Evolutionary conservation across 1,140 invertebrate species (phyloP), one percentile per base, ranked within the genome.

Genomic region (Bombus haemorrhoidalis): DNA sequence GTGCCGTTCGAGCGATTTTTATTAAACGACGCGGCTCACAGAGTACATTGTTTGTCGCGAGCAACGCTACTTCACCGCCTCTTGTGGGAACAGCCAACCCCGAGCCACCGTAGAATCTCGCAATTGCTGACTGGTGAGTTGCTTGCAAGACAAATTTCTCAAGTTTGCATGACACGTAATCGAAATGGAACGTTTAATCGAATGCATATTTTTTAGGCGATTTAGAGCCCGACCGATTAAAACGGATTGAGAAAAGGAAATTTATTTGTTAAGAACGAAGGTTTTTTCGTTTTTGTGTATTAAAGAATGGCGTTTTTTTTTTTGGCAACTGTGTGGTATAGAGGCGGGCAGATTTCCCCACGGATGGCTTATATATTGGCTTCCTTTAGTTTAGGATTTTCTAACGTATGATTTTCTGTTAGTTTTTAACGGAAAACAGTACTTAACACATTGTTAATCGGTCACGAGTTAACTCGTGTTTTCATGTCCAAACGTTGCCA

Each of bases 31-130:
- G 25, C 34, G 34, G 25, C 53, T 47, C 15, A 32, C n/a, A 73
- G n/a, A 22, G 28, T 73, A 73, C 71, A 76, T 76, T 76, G 74
- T 76, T 76, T 76, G 74, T 76, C 74, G 53, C 74, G 74, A 73
- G 41, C 43, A 28, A 25, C 53, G 47, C 74, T 43, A 75, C 73
- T 75, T 53, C 6, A 32, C 12, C n/a, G 22, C 43, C 12, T 76
- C 47, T 57, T n/a, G 25, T 18, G 25, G 32, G 1, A n/a, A 43
- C n/a, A 72, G 47, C 47, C 34, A 37, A 76, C 74, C 74, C 34
- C 18, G 1, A n/a, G 28, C 25, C 71, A 43, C 41, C 1, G 1
- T 43, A 13, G 10, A 1, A 13, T 37, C 28, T 41, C 53, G 22
- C 57, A 76, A 76, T 59, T 76, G 74, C 74, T 76, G 74, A 76